Conservation (phyloP, 2,888 invertebrate species). For the Epinotia ramella region DNA sequence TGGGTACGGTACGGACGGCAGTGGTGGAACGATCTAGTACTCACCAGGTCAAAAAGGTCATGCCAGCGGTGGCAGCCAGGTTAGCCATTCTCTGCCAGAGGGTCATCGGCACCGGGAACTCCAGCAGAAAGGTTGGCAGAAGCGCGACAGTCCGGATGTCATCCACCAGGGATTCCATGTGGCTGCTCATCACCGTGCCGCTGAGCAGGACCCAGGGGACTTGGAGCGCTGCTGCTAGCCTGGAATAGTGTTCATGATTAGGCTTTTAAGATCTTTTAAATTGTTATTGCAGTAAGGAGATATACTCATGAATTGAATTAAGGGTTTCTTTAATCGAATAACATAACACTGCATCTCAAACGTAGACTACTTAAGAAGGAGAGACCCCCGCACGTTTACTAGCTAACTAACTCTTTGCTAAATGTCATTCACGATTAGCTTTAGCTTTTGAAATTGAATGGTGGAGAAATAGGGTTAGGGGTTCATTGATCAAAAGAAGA, state of each 20-base stretch:
- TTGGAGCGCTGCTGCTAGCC: conserved; percentile 42
- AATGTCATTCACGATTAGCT: no score
- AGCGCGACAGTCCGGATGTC: conserved; percentile 36
- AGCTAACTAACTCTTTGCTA: no score
- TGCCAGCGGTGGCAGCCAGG: conserved; percentile 21
- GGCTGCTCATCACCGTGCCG: conserved; percentile 39
- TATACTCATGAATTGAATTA: no score
- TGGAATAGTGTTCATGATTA: background rate
- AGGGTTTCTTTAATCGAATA: no score
- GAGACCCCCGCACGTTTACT: no score
- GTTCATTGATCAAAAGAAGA: no score
- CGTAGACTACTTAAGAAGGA: no score
- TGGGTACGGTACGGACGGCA: background rate
- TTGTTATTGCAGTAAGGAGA: no score
- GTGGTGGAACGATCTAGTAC: background rate
- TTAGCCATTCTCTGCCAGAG: conserved; percentile 39
- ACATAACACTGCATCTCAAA: no score
- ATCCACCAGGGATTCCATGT: conserved; percentile 46
- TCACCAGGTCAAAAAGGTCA: conserved; percentile 31
- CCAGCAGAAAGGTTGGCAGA: conserved; percentile 36
- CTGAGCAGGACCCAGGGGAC: conserved; percentile 47
- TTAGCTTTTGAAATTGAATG: no score
- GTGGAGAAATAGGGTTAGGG: no score
- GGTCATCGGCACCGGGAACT: conserved; percentile 46
- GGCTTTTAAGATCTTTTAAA: no score